Percentiles rank a stretch among this genome's conserved stretches.
Conservation (phyloP, 2,888 invertebrate species). For the Lycocerus yunnanus region DNA sequence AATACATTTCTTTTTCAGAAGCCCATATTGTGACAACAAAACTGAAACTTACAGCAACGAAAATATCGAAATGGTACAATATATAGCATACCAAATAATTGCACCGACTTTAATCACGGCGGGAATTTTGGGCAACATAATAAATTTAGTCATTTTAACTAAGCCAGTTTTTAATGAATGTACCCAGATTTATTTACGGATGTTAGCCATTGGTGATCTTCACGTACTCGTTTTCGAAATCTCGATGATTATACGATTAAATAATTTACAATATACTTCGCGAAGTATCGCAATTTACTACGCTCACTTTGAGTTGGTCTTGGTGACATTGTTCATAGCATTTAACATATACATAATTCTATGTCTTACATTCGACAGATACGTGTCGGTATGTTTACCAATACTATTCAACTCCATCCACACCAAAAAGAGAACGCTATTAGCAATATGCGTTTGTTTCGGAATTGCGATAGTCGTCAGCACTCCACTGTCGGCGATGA, state of each 20-base stretch:
- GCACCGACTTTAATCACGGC: constrained; percentile 31
- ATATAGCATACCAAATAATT: constrained; percentile 34
- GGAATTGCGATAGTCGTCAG: constrained; percentile 23
- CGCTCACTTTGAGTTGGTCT: constrained; percentile 35
- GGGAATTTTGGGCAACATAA: constrained; percentile 35
- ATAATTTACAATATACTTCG: constrained; percentile 22
- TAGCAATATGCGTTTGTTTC: constrained; percentile 28
- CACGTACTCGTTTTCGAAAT: constrained; percentile 32
- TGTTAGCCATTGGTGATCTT: constrained; percentile 34
- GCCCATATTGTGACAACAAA: not conserved
- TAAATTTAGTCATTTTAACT: constrained; percentile 33
- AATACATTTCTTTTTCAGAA: not conserved
- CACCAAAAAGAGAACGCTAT: constrained; percentile 25
- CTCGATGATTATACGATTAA: constrained; percentile 33
- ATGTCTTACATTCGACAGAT: constrained; percentile 36
- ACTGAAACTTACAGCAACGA: not conserved
- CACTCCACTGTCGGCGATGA: constrained; percentile 30
- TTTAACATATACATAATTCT: constrained; percentile 35
- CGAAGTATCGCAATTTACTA: constrained; percentile 31
- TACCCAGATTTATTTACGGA: constrained; percentile 33
- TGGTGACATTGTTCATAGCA: constrained; percentile 34
- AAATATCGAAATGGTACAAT: constrained; percentile 13
- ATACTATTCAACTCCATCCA: constrained; percentile 32
- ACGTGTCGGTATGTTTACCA: constrained; percentile 35
- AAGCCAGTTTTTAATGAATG: constrained; percentile 34